Percentiles rank a stretch among this genome's conserved stretches.
These are phyloP conservation scores for Yponomeuta sedellus DNA, from an alignment of 2,888 invertebrate species.

Conservation along the genomic window DNA sequence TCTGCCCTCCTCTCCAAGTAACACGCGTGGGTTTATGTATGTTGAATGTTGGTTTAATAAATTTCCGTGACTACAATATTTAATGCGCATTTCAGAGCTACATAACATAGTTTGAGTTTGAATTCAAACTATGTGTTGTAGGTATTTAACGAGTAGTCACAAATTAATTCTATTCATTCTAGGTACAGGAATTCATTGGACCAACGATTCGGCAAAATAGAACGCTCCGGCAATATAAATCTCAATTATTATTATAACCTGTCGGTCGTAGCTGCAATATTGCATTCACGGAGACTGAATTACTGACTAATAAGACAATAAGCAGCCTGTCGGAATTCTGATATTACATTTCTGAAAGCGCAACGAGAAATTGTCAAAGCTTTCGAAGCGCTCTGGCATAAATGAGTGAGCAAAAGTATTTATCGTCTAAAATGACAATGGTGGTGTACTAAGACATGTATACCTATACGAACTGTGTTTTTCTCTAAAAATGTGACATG, in stretches of 20 bases:
- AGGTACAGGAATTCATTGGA: neutral
- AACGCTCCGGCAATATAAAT: neutral
- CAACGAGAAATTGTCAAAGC: neutral
- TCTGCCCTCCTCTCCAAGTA: too few species aligned
- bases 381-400: neutral
- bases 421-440: too few species aligned
- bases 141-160: neutral
- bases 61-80: too few species aligned
- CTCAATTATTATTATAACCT: neutral
- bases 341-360: neutral
- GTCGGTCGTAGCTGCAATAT: neutral
- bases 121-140: neutral
- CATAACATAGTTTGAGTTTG: neutral
- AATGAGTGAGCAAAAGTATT: too few species aligned
- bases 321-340: neutral
- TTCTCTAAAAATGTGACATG: too few species aligned
- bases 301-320: neutral
- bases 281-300: constrained; percentile 7
- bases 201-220: neutral
- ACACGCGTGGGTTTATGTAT: too few species aligned
- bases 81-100: too few species aligned
- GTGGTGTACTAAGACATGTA: too few species aligned
- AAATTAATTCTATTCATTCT: neutral
- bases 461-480: too few species aligned
- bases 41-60: too few species aligned